Percentiles rank a stretch among this genome's conserved stretches.
phyloP scores from a whole-genome alignment of 2,797 vertebrate genomes.

The Cercopithecus hamlyni region DNA sequence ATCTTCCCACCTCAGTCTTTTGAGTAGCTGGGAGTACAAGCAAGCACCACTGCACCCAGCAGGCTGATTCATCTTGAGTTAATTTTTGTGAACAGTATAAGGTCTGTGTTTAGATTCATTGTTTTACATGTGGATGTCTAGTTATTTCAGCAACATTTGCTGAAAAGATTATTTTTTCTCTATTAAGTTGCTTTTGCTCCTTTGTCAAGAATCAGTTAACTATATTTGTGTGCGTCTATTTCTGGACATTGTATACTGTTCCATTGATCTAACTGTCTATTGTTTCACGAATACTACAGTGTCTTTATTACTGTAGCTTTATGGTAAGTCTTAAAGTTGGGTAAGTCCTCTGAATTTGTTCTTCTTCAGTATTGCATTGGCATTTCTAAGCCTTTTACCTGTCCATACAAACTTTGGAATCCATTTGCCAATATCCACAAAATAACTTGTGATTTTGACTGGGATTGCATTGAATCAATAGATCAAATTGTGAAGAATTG shows the following conservation, averaged over 20 bases:
- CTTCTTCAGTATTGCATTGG: neutral
- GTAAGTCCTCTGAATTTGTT: neutral
- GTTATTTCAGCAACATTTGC: neutral
- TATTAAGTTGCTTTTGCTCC: neutral
- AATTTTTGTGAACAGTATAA: neutral
- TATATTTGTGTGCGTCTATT: neutral
- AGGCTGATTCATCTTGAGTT: neutral
- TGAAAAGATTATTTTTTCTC: neutral
- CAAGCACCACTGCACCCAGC: too few species aligned
- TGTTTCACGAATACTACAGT: neutral
- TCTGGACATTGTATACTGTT: neutral
- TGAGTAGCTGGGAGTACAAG: too few species aligned
- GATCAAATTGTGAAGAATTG: neutral
- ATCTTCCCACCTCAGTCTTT: too few species aligned
- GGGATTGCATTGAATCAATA: neutral
- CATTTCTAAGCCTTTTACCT: neutral
- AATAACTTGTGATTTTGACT: neutral
- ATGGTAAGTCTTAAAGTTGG: neutral
- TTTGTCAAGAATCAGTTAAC: neutral
- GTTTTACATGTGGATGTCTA: neutral
- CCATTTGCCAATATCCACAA: neutral
- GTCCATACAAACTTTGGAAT: neutral
- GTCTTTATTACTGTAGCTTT: neutral
- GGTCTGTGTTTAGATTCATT: neutral
- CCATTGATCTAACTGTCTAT: neutral